Conservation (phyloP, 2,113 vertebrate species). For the Lanius collurio region DNA sequence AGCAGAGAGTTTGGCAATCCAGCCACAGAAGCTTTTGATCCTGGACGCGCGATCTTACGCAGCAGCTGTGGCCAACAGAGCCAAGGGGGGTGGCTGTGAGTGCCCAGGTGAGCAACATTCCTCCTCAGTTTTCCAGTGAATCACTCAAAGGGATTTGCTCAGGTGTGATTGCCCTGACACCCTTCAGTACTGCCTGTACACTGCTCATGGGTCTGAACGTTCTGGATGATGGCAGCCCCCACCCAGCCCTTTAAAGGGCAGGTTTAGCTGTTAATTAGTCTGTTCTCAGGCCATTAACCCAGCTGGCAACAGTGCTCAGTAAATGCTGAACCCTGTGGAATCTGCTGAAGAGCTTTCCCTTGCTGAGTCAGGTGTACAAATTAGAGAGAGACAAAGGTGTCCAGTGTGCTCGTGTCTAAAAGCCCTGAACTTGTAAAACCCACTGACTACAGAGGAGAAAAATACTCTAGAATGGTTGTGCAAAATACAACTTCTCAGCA, state of each 20-base stretch:
- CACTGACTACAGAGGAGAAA: background rate
- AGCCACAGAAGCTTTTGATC: slow-evolving; percentile 92
- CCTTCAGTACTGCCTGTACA: background rate
- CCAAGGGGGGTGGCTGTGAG: slow-evolving; percentile 97
- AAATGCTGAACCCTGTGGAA: slow-evolving; percentile 1
- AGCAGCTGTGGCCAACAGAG: slow-evolving; percentile 94
- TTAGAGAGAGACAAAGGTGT: background rate
- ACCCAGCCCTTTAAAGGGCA: background rate
- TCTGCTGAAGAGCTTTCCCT: background rate
- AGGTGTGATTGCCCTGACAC: rapidly evolving
- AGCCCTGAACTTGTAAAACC: background rate
- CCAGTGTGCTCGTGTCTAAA: background rate
- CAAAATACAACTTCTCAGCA: background rate
- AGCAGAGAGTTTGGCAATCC: slow-evolving; percentile 83
- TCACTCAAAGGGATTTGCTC: background rate
- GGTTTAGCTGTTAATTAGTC: background rate
- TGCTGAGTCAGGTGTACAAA: background rate
- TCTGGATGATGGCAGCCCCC: background rate
- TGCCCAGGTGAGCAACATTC: slow-evolving; percentile 84
- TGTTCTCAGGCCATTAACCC: background rate
- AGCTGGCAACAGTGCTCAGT: background rate
- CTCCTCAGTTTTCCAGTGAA: background rate
- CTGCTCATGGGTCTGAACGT: background rate
- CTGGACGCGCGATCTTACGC: slow-evolving; percentile 94
- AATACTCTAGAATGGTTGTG: background rate